Evolutionary conservation across 1,140 invertebrate species (phyloP).

Genomic region (Rhizoglyphus robini): DNA sequence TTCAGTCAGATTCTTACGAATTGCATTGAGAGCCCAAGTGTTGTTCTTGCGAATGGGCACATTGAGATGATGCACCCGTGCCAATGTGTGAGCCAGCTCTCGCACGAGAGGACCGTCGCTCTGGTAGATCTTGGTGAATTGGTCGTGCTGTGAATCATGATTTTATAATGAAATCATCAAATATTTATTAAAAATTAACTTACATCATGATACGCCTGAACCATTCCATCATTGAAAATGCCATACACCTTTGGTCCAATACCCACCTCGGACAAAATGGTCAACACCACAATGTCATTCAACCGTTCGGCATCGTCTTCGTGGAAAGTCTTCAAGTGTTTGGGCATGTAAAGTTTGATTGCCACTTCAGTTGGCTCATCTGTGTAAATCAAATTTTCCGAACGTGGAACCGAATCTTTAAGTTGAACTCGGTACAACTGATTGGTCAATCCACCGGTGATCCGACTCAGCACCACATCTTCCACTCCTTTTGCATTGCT

Average conservation of each 20-base stretch:
- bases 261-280: neutral
- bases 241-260: neutral
- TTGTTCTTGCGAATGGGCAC: neutral
- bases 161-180: no score
- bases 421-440: conserved; percentile 5
- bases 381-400: neutral
- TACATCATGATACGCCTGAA: neutral
- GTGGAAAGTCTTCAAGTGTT: neutral
- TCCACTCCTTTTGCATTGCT: neutral
- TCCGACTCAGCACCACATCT: neutral
- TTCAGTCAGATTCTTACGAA: neutral
- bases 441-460: conserved; percentile 15
- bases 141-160: no score
- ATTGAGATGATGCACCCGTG: neutral
- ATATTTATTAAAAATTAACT: no score
- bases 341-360: neutral
- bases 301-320: neutral
- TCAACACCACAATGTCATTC: neutral
- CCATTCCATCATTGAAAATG: neutral
- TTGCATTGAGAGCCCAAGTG: neutral
- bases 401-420: neutral
- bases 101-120: neutral
- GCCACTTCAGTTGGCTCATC: neutral
- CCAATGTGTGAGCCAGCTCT: neutral
- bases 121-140: no score